phyloP scores from a whole-genome alignment of 2,113 vertebrate species.

The Corapipo altera region DNA sequence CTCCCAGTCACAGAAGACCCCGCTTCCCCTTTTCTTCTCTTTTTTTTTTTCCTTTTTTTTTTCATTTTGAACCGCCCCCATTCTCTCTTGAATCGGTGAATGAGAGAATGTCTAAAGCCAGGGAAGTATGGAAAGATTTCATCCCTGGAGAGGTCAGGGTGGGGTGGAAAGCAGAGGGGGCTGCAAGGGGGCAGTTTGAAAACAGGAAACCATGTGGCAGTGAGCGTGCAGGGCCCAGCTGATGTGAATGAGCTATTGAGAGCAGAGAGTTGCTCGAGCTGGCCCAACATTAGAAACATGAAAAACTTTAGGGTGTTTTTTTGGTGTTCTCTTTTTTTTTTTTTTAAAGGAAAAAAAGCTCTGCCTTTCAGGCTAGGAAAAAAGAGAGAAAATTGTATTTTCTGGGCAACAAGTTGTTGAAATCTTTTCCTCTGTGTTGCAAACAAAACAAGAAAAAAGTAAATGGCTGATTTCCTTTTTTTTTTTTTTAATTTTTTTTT shows the following conservation, averaged over 20 bases:
- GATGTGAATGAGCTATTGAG: slow-evolving; percentile 63
- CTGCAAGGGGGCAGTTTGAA: slow-evolving; percentile 58
- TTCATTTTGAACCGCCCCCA: neutral
- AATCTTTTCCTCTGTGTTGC: neutral
- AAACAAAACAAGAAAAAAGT: neutral
- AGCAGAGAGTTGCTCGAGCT: neutral
- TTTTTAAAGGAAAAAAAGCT: neutral
- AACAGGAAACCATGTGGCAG: slow-evolving; percentile 69
- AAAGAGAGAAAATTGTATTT: neutral
- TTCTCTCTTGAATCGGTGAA: slow-evolving; percentile 37
- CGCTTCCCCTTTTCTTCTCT: neutral
- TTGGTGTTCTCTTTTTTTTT: neutral
- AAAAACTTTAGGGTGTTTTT: neutral
- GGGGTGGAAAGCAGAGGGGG: slow-evolving; percentile 50
- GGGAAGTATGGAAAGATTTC: slow-evolving; percentile 59
- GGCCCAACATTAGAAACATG: neutral
- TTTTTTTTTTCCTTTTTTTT: neutral
- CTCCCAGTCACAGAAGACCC: neutral
- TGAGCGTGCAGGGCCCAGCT: slow-evolving; percentile 30
- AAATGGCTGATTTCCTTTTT: neutral
- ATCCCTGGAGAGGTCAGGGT: slow-evolving; percentile 55
- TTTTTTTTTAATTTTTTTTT: neutral
- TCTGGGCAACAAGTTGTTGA: neutral
- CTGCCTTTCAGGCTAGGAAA: neutral
- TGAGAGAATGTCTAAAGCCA: slow-evolving; percentile 57